These are phyloP conservation scores for Odontophorus gujanensis DNA, from an alignment of 2,113 vertebrate genomes.

Conservation along the genomic window DNA sequence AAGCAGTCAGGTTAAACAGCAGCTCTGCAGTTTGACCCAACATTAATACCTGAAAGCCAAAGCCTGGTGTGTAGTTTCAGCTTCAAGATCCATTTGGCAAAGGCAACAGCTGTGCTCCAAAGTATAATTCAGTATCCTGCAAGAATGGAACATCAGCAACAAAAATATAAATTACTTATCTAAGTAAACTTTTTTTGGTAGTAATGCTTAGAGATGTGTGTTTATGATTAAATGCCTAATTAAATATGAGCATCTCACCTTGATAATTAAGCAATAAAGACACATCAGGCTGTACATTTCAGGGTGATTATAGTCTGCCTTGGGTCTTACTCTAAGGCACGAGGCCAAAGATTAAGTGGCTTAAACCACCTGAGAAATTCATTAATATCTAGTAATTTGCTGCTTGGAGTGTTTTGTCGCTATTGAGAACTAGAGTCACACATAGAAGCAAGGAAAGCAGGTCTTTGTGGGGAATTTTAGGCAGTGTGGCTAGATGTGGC, in stretches of 20 bases:
- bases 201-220: slow-evolving; percentile 57
- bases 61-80: not conserved
- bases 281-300: slow-evolving; percentile 69
- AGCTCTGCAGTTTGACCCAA: not conserved
- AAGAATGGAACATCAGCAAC: not conserved
- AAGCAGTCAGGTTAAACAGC: not conserved
- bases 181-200: slow-evolving; percentile 30
- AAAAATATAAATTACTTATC: slow-evolving; percentile 42
- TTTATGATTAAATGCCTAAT: slow-evolving; percentile 72
- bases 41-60: not conserved
- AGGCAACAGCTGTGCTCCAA: not conserved
- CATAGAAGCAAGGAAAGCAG: not conserved
- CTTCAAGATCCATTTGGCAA: not conserved
- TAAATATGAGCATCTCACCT: slow-evolving; percentile 76
- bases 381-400: slow-evolving; percentile 56
- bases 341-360: slow-evolving; percentile 71
- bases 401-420: slow-evolving; percentile 39
- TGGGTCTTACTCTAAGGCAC: slow-evolving; percentile 31
- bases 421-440: not conserved
- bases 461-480: not conserved
- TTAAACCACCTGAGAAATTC: slow-evolving; percentile 72
- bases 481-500: not conserved
- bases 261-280: slow-evolving; percentile 79
- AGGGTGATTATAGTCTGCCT: slow-evolving; percentile 55
- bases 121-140: not conserved